Conservation (phyloP, 2,888 invertebrate genomes). For the Plagiodera versicolora region DNA sequence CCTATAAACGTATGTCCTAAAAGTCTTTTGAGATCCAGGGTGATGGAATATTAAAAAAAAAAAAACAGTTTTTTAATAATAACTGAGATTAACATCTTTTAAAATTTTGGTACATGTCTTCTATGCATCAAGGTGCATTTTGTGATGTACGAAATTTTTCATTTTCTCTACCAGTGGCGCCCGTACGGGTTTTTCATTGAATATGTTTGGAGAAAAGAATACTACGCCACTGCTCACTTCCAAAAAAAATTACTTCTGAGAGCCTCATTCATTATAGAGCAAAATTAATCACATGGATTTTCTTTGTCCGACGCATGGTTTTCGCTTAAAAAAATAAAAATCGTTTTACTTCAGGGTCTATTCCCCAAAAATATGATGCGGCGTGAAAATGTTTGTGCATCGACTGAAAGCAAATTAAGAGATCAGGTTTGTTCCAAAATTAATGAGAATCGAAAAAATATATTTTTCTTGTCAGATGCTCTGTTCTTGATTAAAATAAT, state of each 20-base stretch:
- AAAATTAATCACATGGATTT: no score
- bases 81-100: background rate
- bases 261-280: background rate
- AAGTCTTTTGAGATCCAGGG: background rate
- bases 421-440: no score
- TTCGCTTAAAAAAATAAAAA: no score
- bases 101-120: background rate
- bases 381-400: no score
- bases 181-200: constrained; percentile 3
- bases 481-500: no score
- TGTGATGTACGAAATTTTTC: background rate
- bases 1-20: background rate
- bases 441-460: no score
- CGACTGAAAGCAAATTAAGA: no score
- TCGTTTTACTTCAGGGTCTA: no score
- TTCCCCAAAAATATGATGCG: no score
- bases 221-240: background rate
- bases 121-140: constrained; percentile 3
- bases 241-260: background rate
- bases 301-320: no score
- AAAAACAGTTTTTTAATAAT: background rate
- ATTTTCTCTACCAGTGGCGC: constrained; percentile 11
- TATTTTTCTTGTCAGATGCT: no score
- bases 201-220: background rate
- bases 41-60: background rate